A percentile compares a stretch with the other conserved stretches of the same genome.
phyloP scores from a whole-genome alignment of 2,888 invertebrate species.

The Sylvicola cinctus region DNA sequence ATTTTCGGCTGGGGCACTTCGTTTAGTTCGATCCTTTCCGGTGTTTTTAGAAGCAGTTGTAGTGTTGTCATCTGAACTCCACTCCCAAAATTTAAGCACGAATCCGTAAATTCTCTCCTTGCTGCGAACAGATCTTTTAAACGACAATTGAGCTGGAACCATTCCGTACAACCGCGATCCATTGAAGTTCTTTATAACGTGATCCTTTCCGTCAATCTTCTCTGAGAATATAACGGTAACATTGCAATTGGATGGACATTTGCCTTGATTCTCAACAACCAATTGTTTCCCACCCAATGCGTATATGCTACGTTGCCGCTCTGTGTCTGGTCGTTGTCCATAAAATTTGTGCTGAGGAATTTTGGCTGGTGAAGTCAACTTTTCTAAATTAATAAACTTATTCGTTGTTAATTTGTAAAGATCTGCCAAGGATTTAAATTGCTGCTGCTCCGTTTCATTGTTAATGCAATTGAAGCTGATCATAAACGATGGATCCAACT shows the following conservation, averaged over 20 bases:
- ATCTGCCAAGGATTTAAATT: constrained; percentile 24
- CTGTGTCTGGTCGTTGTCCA: constrained; percentile 34
- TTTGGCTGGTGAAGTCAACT: constrained; percentile 20
- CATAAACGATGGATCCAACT: constrained; percentile 28
- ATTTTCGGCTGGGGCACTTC: constrained; percentile 7
- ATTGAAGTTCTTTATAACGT: constrained; percentile 37
- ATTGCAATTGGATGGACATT: constrained; percentile 46
- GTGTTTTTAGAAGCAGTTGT: constrained; percentile 7
- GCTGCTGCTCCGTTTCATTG: constrained; percentile 33
- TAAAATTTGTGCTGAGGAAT: constrained; percentile 30
- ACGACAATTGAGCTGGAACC: constrained; percentile 46
- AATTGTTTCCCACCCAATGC: constrained; percentile 39
- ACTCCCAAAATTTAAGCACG: constrained; percentile 67
- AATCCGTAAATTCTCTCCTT: constrained; percentile 46
- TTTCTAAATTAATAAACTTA: constrained; percentile 9
- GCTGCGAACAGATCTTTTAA: constrained; percentile 25
- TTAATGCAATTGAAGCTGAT: constrained; percentile 37
- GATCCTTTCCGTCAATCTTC: constrained; percentile 28
- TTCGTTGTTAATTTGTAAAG: constrained; percentile 25
- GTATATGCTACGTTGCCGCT: constrained; percentile 34
- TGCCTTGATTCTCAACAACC: constrained; percentile 47
- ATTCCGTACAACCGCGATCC: constrained; percentile 46
- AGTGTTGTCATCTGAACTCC: constrained; percentile 30
- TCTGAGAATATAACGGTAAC: constrained; percentile 36
- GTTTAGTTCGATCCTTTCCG: constrained; percentile 4